Evolutionary conservation across 1,140 invertebrate genomes (phyloP).

Genomic region (Coenobita brevimanus): DNA sequence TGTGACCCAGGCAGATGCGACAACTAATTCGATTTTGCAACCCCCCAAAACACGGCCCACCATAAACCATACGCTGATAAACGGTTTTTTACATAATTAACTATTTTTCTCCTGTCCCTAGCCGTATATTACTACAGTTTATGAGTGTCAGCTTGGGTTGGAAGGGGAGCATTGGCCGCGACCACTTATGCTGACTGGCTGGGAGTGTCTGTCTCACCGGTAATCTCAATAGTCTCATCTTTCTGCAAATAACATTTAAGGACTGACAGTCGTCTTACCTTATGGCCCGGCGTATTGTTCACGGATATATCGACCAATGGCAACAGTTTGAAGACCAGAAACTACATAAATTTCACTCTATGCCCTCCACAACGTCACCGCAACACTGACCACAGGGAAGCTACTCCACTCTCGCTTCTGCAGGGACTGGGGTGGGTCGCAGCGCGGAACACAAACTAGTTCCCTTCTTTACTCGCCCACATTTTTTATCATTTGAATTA

Average conservation of each 20-base stretch:
- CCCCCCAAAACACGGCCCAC: too few species aligned
- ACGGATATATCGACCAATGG: slow-evolving; percentile 28
- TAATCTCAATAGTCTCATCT: not conserved
- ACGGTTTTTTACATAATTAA: too few species aligned
- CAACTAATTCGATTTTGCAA: too few species aligned
- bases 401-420: slow-evolving; percentile 14
- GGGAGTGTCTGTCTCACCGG: slow-evolving; percentile 31
- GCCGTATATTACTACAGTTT: too few species aligned
- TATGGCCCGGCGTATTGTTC: slow-evolving; percentile 44
- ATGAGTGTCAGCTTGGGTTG: not conserved
- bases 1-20: too few species aligned
- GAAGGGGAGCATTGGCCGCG: not conserved
- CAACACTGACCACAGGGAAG: slow-evolving; percentile 46
- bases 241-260: not conserved
- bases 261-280: slow-evolving; percentile 26
- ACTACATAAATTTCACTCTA: slow-evolving; percentile 45
- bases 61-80: too few species aligned
- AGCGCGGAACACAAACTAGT: slow-evolving; percentile 55
- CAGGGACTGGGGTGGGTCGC: slow-evolving; percentile 2
- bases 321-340: slow-evolving; percentile 15
- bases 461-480: not conserved
- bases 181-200: not conserved
- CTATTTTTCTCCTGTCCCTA: too few species aligned
- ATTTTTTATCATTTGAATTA: not conserved
- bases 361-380: slow-evolving; percentile 43